Percentiles rank a stretch among this genome's conserved stretches.
phyloP scores from a whole-genome alignment of 2,888 invertebrate genomes.

The Microplitis manilae region DNA sequence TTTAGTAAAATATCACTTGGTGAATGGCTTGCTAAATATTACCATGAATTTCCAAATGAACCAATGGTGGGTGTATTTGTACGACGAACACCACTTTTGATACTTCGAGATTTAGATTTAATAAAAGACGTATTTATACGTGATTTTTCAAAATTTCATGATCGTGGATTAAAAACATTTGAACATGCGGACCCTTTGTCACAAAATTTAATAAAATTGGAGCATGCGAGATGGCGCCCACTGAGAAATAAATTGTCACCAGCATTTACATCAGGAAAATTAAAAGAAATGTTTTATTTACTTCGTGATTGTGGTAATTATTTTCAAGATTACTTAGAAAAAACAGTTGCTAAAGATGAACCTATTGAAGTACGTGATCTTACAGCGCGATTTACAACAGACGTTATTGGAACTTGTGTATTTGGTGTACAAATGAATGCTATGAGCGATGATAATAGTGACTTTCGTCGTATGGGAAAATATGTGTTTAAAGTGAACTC shows the following conservation, averaged over 20 bases:
- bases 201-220: slow-evolving; percentile 65
- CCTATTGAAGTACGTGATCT: slow-evolving; percentile 62
- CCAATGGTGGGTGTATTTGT: slow-evolving; percentile 54
- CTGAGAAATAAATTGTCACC: slow-evolving; percentile 71
- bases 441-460: slow-evolving; percentile 63
- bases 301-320: slow-evolving; percentile 65
- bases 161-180: slow-evolving; percentile 49
- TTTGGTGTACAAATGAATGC: slow-evolving; percentile 71
- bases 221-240: slow-evolving; percentile 70
- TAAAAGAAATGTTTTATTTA: slow-evolving; percentile 71
- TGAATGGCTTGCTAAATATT: slow-evolving; percentile 60
- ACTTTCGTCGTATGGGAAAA: slow-evolving; percentile 68
- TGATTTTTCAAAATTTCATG: slow-evolving; percentile 55
- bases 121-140: slow-evolving; percentile 57
- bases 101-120: slow-evolving; percentile 55
- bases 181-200: slow-evolving; percentile 63
- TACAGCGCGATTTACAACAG: slow-evolving; percentile 70
- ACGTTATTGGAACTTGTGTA: slow-evolving; percentile 71
- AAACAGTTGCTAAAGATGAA: slow-evolving; percentile 36
- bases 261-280: slow-evolving; percentile 72
- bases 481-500: slow-evolving; percentile 54
- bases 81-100: slow-evolving; percentile 49
- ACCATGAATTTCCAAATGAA: slow-evolving; percentile 48
- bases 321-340: slow-evolving; percentile 61
- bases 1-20: slow-evolving; percentile 62